Evolutionary conservation across 2,888 invertebrate species (phyloP).

Genomic region (Adelognathus sp.): DNA sequence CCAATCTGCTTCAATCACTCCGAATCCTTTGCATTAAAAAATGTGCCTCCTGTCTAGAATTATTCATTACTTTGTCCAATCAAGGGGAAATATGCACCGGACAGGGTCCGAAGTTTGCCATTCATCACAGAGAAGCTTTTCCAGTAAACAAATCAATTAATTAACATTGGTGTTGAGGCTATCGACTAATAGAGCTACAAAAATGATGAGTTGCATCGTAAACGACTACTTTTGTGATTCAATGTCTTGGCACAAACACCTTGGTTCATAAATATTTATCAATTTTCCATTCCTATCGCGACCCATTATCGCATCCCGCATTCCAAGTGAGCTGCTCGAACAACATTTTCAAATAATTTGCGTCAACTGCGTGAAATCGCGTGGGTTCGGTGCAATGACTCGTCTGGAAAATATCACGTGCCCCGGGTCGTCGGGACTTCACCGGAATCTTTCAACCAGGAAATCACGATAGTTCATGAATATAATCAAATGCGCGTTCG

Average conservation of each 20-base stretch:
- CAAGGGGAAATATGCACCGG: no score
- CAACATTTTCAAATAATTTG: conserved; percentile 11
- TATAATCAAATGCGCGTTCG: background rate
- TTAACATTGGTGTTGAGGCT: no score
- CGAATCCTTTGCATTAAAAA: no score
- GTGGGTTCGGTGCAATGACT: background rate
- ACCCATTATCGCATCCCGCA: background rate
- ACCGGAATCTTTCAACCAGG: conserved; percentile 29
- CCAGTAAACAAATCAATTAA: no score
- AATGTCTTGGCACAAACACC: background rate
- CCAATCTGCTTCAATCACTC: no score
- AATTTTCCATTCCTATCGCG: background rate
- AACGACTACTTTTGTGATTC: background rate
- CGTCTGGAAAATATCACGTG: background rate
- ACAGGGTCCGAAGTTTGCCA: no score
- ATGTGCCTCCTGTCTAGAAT: no score
- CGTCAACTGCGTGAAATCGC: background rate
- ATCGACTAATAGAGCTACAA: background rate
- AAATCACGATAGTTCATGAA: conserved; percentile 9
- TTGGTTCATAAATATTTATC: conserved; percentile 4
- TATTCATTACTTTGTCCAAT: no score
- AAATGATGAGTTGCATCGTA: background rate
- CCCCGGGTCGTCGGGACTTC: conserved; percentile 36
- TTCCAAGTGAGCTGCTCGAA: background rate
- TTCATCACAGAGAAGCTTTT: no score